A percentile compares a stretch with the other conserved stretches of the same genome.
Conservation (phyloP, 2,113 vertebrate species). For the Spea multiplicata region DNA sequence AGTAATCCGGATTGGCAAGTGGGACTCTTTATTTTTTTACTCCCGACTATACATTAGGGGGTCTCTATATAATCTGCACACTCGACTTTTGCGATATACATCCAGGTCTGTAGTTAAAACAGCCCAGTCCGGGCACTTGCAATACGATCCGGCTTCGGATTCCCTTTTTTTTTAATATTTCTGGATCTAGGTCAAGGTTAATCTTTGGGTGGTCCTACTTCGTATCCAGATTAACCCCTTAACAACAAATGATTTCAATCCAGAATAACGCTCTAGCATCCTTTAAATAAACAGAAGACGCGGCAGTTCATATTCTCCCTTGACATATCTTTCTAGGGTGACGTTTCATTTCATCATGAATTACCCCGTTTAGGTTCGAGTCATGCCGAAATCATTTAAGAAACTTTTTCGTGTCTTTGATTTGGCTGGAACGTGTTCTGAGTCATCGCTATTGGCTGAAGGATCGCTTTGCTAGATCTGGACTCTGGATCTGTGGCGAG, state of each 20-base stretch:
- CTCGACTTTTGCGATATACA: too few species aligned
- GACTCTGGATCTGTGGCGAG: background rate
- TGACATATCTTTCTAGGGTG: too few species aligned
- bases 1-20: background rate
- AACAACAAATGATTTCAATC: too few species aligned
- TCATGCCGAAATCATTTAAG: background rate
- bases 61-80: too few species aligned
- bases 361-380: background rate
- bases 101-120: background rate
- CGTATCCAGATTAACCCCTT: background rate
- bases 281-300: too few species aligned
- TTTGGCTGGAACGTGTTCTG: background rate
- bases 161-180: background rate
- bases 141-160: background rate
- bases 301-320: too few species aligned
- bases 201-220: background rate
- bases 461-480: background rate
- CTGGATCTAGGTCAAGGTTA: background rate
- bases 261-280: too few species aligned
- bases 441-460: background rate
- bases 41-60: too few species aligned
- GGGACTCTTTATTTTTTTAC: too few species aligned
- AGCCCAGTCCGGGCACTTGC: background rate
- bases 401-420: background rate
- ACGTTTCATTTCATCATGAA: too few species aligned